Percentiles rank a stretch among this genome's conserved stretches.
These are phyloP conservation scores for Galemys pyrenaicus DNA, from an alignment of 2,113 vertebrate species.

Conservation along the genomic window DNA sequence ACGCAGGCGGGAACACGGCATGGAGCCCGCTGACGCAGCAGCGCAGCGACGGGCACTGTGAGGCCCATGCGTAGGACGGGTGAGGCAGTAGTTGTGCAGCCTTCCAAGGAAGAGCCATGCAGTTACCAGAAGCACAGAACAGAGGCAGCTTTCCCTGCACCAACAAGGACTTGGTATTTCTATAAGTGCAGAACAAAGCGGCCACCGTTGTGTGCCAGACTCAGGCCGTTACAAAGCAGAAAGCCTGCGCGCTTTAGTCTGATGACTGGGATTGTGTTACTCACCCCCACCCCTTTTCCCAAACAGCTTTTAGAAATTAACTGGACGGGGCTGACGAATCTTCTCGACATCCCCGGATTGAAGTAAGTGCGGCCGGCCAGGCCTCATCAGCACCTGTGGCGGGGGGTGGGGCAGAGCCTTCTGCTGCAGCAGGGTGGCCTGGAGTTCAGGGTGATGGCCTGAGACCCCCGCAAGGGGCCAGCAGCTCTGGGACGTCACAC, in stretches of 20 bases:
- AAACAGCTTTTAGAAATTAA: constrained; percentile 96
- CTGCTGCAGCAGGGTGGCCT: too few relatives aligned
- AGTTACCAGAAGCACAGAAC: not conserved
- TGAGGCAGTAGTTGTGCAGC: not conserved
- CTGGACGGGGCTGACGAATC: constrained; percentile 98
- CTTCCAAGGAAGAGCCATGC: not conserved
- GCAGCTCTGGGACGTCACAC: too few relatives aligned
- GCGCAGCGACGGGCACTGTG: too few relatives aligned
- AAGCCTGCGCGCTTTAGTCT: not conserved
- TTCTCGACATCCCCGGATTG: constrained; percentile 96
- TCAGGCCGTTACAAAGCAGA: not conserved
- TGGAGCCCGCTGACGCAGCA: too few relatives aligned
- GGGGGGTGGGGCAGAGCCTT: too few relatives aligned
- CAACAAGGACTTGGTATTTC: not conserved
- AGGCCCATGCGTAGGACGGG: not conserved
- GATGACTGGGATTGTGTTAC: not conserved
- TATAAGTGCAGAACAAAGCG: not conserved
- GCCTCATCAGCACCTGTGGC: too few relatives aligned
- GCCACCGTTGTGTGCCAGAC: not conserved
- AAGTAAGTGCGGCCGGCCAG: constrained; percentile 89
- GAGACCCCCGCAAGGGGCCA: too few relatives aligned
- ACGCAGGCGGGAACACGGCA: not conserved
- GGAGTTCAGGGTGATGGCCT: too few relatives aligned
- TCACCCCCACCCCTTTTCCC: constrained; percentile 55
- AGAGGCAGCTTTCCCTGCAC: not conserved